Evolutionary conservation across 2,888 invertebrate species (phyloP).

Genomic region (Mesochorus sp.): DNA sequence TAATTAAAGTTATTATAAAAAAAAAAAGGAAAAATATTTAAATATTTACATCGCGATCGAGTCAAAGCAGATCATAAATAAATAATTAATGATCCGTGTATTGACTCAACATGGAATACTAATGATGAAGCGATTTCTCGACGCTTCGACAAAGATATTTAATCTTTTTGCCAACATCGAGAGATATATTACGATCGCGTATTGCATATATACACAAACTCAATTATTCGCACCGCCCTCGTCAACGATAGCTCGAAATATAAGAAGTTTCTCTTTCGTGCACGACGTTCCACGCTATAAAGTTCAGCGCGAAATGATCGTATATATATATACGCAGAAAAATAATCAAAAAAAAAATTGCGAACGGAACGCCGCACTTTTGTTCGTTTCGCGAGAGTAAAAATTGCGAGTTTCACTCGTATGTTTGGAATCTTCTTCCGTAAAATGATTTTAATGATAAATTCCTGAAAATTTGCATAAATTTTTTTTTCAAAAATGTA

Average conservation of each 20-base stretch:
- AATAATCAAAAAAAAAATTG: constrained; percentile 9
- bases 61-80: constrained; percentile 22
- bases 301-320: constrained; percentile 26
- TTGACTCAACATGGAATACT: neutral
- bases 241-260: constrained; percentile 11
- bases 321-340: neutral
- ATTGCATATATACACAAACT: neutral
- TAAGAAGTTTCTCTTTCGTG: constrained; percentile 19
- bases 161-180: neutral
- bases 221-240: neutral
- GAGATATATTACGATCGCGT: neutral
- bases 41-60: constrained; percentile 14
- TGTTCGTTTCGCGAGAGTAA: constrained; percentile 31
- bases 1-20: too few species aligned
- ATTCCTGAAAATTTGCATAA: neutral
- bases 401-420: constrained; percentile 41
- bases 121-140: neutral
- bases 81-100: neutral
- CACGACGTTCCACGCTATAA: constrained; percentile 52
- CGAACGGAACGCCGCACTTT: constrained; percentile 12
- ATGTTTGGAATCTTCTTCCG: neutral
- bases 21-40: neutral
- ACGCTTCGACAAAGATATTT: neutral
- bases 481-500: too few species aligned
- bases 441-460: neutral